Evolutionary conservation across 2,113 vertebrate genomes (phyloP).

Genomic region (Bothrops jararaca): DNA sequence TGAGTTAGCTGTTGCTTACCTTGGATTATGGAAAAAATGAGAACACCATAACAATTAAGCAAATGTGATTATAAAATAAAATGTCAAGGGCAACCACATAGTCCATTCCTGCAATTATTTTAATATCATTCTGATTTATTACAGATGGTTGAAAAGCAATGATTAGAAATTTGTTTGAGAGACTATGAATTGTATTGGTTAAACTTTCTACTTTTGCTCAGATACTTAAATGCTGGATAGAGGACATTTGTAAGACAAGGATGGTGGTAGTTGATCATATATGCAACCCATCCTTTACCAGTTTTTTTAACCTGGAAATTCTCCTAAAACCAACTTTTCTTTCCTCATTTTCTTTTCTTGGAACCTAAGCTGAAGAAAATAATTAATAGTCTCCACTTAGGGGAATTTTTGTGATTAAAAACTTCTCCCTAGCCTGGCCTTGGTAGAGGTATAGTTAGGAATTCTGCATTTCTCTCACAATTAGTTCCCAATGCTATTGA

Average conservation of each 20-base stretch:
- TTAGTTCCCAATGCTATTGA: not conserved
- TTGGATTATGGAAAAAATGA: not conserved
- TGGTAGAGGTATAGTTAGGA: not conserved
- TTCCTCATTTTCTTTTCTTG: not conserved
- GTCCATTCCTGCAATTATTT: conserved; percentile 43
- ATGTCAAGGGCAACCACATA: conserved; percentile 22
- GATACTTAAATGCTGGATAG: not conserved
- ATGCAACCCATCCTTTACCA: not conserved
- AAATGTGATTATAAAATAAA: conserved; percentile 45
- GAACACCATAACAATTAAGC: not conserved
- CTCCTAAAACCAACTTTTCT: not conserved
- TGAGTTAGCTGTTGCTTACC: not conserved
- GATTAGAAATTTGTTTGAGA: conserved; percentile 39
- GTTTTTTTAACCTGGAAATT: not conserved
- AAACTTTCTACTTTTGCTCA: conserved; percentile 20
- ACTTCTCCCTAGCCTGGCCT: not conserved
- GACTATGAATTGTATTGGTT: not conserved
- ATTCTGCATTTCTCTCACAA: not conserved
- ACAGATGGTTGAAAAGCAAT: conserved; percentile 37
- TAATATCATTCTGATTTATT: conserved; percentile 42
- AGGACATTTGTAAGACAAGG: not conserved
- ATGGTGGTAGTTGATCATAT: too few relatives aligned
- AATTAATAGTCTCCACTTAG: not conserved
- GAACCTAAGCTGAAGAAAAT: not conserved
- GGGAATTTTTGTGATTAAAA: not conserved